A percentile compares a stretch with the other conserved stretches of the same genome.
phyloP scores from a whole-genome alignment of 2,113 vertebrate genomes.

The Patagioenas fasciata region DNA sequence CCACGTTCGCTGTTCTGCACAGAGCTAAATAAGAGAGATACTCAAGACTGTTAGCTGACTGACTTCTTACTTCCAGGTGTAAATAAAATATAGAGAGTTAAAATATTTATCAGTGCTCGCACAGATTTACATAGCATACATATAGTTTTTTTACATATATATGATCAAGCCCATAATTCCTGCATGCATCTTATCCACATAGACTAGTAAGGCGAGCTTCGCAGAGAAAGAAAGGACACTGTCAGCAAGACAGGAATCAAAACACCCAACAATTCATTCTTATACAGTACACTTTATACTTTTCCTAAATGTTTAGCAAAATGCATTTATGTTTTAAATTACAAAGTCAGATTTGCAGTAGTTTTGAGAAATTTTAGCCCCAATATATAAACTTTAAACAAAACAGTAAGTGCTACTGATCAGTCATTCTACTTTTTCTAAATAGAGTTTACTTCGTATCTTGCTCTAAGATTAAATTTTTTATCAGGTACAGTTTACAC shows the following conservation, averaged over 20 bases:
- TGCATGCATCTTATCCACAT: not conserved
- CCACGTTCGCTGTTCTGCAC: constrained; percentile 97
- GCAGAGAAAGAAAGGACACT: not conserved
- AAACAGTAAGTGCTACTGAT: not conserved
- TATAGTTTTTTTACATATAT: not conserved
- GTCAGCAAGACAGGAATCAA: not conserved
- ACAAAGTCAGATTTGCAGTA: not conserved
- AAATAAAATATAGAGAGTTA: not conserved
- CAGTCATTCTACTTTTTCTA: not conserved
- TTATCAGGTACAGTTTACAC: not conserved
- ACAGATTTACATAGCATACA: not conserved
- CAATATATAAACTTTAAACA: not conserved
- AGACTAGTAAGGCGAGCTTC: not conserved
- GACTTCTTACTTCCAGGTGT: not conserved
- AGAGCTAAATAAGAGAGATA: constrained; percentile 79
- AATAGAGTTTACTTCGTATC: not conserved
- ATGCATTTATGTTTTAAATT: not conserved
- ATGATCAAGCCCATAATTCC: not conserved
- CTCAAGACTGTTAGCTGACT: not conserved
- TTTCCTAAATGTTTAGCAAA: not conserved
- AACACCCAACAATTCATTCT: not conserved
- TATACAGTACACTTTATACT: not conserved
- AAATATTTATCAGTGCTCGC: not conserved
- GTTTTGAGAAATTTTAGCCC: not conserved
- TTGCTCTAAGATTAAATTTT: not conserved